These are phyloP conservation scores for Arbacia lixula DNA, from an alignment of 53 echinoderm and acorn worm species.

Conservation along the genomic window DNA sequence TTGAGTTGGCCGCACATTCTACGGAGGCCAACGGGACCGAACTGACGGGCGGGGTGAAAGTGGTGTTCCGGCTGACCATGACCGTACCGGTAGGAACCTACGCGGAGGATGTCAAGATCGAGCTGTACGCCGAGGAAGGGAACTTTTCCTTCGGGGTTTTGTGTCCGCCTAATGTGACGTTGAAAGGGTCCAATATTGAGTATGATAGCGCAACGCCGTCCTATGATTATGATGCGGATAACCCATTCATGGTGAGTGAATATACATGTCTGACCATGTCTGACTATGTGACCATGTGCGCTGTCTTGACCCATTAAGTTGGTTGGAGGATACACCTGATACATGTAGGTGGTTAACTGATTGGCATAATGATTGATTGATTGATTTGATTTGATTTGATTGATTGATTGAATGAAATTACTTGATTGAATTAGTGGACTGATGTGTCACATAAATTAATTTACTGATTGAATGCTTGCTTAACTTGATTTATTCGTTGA, in stretches of 20 bases:
- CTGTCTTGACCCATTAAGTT: too few relatives aligned
- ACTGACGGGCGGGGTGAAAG: constrained; percentile 47
- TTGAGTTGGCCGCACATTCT: constrained; percentile 17
- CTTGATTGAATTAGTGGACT: too few relatives aligned
- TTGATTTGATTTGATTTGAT: too few relatives aligned
- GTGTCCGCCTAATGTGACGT: constrained; percentile 55
- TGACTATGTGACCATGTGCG: too few relatives aligned
- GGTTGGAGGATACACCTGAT: too few relatives aligned
- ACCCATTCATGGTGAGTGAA: constrained; percentile 62
- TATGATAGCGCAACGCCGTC: constrained; percentile 22
- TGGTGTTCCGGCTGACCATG: constrained; percentile 57
- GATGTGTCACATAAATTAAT: too few relatives aligned
- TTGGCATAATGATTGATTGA: too few relatives aligned
- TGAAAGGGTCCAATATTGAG: constrained; percentile 38
- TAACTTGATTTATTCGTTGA: too few relatives aligned
- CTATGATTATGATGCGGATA: constrained; percentile 17
- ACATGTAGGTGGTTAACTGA: too few relatives aligned
- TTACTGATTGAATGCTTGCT: too few relatives aligned
- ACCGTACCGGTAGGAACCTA: constrained; percentile 34
- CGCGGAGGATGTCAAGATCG: constrained; percentile 57
- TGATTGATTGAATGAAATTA: too few relatives aligned
- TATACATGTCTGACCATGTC: too few relatives aligned
- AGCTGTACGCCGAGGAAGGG: constrained; percentile 71
- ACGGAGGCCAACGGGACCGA: constrained; percentile 11
- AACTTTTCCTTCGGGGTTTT: constrained; percentile 64